These are phyloP conservation scores for Magallana angulata DNA, from an alignment of 1,140 invertebrate species.

Conservation along the genomic window DNA sequence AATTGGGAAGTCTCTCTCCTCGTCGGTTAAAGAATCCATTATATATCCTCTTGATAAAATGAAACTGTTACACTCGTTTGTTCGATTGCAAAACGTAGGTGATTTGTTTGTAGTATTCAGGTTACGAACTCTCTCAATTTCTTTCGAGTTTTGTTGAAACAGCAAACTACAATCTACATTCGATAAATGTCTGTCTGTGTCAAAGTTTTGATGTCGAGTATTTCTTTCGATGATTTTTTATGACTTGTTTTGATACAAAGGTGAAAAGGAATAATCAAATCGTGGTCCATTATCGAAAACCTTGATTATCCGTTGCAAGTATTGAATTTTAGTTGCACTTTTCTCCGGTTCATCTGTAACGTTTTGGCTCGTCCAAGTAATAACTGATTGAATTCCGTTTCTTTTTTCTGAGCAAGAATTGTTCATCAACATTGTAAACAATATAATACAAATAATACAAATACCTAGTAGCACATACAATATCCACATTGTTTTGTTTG, in stretches of 20 bases:
- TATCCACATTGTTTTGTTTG: too few species aligned
- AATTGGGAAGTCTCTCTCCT: slow-evolving; percentile 54
- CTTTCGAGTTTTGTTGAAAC: neutral
- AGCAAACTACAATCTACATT: neutral
- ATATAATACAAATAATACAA: too few species aligned
- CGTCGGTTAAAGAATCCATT: slow-evolving; percentile 32
- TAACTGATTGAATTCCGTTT: too few species aligned
- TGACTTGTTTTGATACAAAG: neutral
- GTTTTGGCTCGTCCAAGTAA: too few species aligned
- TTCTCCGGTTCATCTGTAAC: too few species aligned
- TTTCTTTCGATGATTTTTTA: neutral
- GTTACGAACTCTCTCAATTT: neutral
- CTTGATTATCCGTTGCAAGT: neutral
- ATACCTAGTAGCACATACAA: too few species aligned
- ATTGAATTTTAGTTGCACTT: too few species aligned
- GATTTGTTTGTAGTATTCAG: neutral
- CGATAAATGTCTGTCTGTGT: neutral
- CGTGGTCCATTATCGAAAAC: neutral
- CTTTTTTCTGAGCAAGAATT: too few species aligned
- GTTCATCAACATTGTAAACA: too few species aligned
- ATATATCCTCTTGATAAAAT: slow-evolving; percentile 47
- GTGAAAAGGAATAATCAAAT: neutral
- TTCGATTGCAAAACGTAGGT: neutral
- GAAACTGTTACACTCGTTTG: slow-evolving; percentile 11
- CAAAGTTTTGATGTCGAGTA: too few species aligned